Evolutionary conservation across 2,888 invertebrate genomes (phyloP), one percentile per base, ranked within the genome.

Genomic region (Drosophila helvetica): DNA sequence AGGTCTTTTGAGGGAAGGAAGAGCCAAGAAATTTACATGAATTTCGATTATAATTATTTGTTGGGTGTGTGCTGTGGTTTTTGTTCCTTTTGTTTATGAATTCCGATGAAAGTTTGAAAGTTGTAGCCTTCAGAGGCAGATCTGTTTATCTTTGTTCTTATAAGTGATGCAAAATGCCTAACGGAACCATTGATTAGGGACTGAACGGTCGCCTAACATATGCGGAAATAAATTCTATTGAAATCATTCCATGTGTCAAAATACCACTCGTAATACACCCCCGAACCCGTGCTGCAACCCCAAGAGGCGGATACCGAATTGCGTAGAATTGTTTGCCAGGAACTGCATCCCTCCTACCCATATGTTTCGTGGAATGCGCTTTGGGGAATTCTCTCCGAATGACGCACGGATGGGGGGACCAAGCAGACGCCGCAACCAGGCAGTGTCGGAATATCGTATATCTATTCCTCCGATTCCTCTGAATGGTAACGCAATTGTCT

Each of bases 61-160:
- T n/a, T n/a, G n/a, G n/a, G n/a, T n/a, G n/a, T n/a, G n/a, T n/a
- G n/a, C n/a, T n/a, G n/a, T n/a, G n/a, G n/a, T n/a, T n/a, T n/a
- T n/a, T n/a, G n/a, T n/a, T n/a, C n/a, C n/a, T n/a, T n/a, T 48
- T 15, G 10, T 33, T 7, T 51, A 22, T 30, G 43, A 6, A 42
- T 25, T 47, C 42, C 48, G 30, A 30, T 64, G 64, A 79, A 84
- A 78, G 75, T 57, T 78, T 62, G 56, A 66, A 66, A 66, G 65
- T 67, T 50, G 42, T 22, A 48, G 9, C 18, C 33, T 12, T 18
- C 30, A 42, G 42, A 43, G 10, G 2, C 6, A 47, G 7, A 48
- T 30, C 54, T 18, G 25, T 47, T 38, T 48, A 55, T 47, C 48
- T 18, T 48, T n/a, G 30, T 25, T 15, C 18, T 51, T 12, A 48